Percentiles rank a stretch among this genome's conserved stretches.
Evolutionary conservation across 2,797 vertebrate genomes (phyloP).

Genomic region (Stomatorhinus walkeri): DNA sequence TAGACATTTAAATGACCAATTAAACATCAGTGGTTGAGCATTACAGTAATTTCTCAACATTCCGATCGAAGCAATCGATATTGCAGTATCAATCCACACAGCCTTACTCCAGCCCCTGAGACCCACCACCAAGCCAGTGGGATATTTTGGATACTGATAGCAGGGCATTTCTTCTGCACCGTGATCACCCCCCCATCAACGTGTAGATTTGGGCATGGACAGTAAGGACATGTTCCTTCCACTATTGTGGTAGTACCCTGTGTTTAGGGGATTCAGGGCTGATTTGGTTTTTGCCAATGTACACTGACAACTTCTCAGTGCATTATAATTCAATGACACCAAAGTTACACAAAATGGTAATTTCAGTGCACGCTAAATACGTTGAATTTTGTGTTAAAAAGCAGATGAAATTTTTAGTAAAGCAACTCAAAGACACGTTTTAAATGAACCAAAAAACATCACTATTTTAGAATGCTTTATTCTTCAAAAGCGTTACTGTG

Average conservation of each 20-base stretch:
- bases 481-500: background rate
- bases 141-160: background rate
- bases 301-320: background rate
- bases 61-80: background rate
- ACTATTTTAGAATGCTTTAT: constrained; percentile 27
- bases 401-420: background rate
- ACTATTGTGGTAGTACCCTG: background rate
- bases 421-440: background rate
- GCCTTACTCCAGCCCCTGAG: background rate
- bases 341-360: background rate
- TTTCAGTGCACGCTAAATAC: background rate
- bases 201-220: background rate
- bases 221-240: background rate
- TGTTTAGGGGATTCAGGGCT: background rate
- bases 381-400: background rate
- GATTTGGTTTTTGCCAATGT: background rate
- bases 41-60: background rate
- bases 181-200: background rate
- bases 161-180: background rate
- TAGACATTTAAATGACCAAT: background rate
- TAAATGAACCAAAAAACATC: background rate
- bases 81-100: background rate
- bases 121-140: background rate
- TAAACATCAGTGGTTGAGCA: background rate
- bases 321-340: background rate